phyloP scores from a whole-genome alignment of 2,113 vertebrate species.

The Leucoraja erinaceus region DNA sequence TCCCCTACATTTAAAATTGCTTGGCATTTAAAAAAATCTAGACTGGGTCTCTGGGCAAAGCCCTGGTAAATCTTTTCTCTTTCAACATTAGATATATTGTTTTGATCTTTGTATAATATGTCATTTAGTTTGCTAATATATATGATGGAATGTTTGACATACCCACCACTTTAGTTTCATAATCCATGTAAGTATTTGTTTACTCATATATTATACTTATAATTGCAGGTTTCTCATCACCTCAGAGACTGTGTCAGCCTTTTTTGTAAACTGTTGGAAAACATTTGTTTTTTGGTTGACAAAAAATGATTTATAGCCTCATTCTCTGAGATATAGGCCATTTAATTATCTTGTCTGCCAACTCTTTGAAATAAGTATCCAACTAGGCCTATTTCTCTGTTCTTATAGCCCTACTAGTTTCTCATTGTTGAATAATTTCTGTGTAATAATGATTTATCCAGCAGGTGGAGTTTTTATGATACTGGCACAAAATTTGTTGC shows the following conservation, averaged over 20 bases:
- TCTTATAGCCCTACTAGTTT: not conserved
- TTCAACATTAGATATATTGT: not conserved
- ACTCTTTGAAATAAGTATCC: too few relatives aligned
- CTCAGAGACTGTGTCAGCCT: not conserved
- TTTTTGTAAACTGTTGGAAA: not conserved
- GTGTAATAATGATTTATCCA: not conserved
- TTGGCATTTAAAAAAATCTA: not conserved
- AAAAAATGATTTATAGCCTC: too few relatives aligned
- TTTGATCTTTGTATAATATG: not conserved
- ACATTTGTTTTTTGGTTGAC: not conserved
- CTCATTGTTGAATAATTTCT: not conserved
- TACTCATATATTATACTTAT: not conserved
- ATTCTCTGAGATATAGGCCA: too few relatives aligned
- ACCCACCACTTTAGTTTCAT: not conserved
- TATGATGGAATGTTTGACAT: not conserved
- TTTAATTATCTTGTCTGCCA: too few relatives aligned
- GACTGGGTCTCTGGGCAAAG: not conserved
- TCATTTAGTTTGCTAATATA: not conserved
- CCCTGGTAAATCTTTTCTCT: not conserved
- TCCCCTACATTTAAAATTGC: not conserved
- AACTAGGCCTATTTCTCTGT: too few relatives aligned
- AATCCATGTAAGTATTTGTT: not conserved
- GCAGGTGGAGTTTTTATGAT: not conserved
- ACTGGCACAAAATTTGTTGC: not conserved
- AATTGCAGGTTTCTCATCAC: not conserved